Evolutionary conservation across 2,888 invertebrate species (phyloP), one percentile per base, ranked within the genome.

Genomic region (Troglohyphantes excavatus): DNA sequence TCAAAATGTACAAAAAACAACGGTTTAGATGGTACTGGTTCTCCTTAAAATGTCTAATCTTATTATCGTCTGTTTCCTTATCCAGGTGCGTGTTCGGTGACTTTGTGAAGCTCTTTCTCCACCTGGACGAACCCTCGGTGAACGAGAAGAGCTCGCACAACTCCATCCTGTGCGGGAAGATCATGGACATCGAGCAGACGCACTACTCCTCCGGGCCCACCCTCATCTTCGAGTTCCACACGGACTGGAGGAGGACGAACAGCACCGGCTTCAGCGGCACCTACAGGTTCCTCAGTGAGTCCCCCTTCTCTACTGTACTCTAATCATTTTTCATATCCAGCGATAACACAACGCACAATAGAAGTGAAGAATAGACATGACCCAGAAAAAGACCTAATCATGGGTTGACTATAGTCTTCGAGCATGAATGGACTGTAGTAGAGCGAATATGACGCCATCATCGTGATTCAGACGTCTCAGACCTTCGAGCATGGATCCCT

Each of bases 101-200:
- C 94, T 96, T 95, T 94, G 94, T 97, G 92, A 96, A 96, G 94
- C 95, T 97, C 84, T 97, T 96, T 94, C 95, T 96, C 78, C 96
- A 97, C 92, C 95, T 97, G 91, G 95, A 95, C 90, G 95, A 95
- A 0, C 92, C 93, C 7, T 95, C 95, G 29, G 95, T 97, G 92
- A 96, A 96, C 93, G 96, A 97, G 93, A 95, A 96, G 90, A 96
- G 96, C 3, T 95, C 95, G 13, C 96, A 96, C 95, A 96, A 96
- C 70, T 95, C 95, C 63, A 94, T 96, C 91, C 94, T 97, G 63
- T 97, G 97, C 92, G 97, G 97, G 9, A 88, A 91, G 39, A 85
- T 92, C 29, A 90, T 96, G 92, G 92, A 92, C 73, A 95, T 96
- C 68, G 96, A 96, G 39, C 95, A 95, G 90, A 95, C 96, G 13